These are phyloP conservation scores for Cynopterus sphinx DNA, from an alignment of 2,797 vertebrate species.

Conservation along the genomic window DNA sequence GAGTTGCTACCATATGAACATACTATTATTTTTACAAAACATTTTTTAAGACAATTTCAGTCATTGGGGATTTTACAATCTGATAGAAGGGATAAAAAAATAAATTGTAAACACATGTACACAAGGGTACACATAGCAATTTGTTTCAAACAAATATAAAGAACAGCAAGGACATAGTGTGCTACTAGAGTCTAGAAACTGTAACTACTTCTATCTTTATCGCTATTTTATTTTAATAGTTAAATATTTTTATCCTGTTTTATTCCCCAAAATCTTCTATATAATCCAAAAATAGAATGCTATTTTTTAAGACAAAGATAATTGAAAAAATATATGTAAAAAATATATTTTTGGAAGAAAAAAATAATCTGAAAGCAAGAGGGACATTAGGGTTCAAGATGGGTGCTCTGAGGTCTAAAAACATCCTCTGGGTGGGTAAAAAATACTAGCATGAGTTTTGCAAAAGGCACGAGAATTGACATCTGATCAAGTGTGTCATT, in stretches of 20 bases:
- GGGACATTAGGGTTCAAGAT: neutral
- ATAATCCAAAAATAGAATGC: neutral
- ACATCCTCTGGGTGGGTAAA: neutral
- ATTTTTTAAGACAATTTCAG: neutral
- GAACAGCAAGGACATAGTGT: neutral
- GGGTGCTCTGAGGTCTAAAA: neutral
- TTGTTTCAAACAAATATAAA: neutral
- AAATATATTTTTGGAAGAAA: neutral
- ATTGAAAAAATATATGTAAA: neutral
- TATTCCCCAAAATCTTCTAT: neutral
- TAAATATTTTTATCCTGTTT: neutral
- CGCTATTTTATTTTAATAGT: neutral
- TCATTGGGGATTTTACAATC: neutral
- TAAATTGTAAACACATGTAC: neutral
- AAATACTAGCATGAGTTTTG: neutral
- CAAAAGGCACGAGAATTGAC: neutral
- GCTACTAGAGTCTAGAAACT: neutral
- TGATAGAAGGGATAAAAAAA: neutral
- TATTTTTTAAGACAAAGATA: constrained; percentile 1
- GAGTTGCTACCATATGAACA: neutral
- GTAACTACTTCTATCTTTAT: neutral
- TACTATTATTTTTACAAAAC: neutral
- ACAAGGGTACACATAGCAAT: neutral
- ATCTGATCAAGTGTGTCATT: neutral
- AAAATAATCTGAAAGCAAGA: neutral